Percentiles rank a stretch among this genome's conserved stretches.
phyloP scores from a whole-genome alignment of 2,113 vertebrate genomes.

The Coptodon bakossiorum region DNA sequence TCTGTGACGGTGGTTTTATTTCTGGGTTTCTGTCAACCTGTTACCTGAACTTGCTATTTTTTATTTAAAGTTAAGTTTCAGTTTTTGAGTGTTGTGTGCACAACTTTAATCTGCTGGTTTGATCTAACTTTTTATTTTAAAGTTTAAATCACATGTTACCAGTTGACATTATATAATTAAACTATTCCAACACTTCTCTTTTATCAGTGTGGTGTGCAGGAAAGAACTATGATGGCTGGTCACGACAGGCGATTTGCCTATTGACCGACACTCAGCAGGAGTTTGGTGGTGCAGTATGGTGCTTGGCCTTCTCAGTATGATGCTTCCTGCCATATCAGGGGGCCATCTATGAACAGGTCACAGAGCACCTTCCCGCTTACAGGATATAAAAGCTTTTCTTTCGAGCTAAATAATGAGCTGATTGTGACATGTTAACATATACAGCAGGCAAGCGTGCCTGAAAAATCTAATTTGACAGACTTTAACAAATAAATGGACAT shows the following conservation, averaged over 20 bases:
- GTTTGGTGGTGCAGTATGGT: background rate
- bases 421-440: background rate
- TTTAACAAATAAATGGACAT: background rate
- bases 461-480: background rate
- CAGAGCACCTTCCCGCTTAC: background rate
- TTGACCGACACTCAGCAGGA: background rate
- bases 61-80: background rate
- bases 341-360: background rate
- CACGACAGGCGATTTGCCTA: background rate
- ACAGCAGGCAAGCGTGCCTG: background rate
- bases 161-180: background rate
- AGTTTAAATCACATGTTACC: background rate
- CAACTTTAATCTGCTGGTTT: background rate
- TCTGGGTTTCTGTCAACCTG: background rate
- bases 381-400: background rate
- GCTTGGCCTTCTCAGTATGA: background rate
- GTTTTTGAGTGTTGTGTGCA: background rate
- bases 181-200: background rate
- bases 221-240: background rate
- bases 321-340: background rate
- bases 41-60: background rate
- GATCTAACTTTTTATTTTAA: background rate
- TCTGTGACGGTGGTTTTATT: background rate
- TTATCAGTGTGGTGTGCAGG: background rate
- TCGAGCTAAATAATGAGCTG: background rate